Conservation (phyloP, 2,888 invertebrate species). For the Apodemia duryi region DNA sequence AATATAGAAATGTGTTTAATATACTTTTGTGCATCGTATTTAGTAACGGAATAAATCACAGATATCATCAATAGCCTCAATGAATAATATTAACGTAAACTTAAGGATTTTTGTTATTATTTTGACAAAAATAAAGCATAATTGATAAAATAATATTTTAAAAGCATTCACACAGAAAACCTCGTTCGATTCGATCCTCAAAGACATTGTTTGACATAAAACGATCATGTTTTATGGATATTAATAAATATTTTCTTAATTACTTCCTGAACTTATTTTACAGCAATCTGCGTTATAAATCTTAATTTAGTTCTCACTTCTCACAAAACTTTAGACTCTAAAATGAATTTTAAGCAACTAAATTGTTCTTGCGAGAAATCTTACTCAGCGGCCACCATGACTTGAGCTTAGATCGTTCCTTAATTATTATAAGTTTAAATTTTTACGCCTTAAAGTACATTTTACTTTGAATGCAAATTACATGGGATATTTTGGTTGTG, state of each 20-base stretch:
- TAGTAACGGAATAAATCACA: slow-evolving; percentile 4
- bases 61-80: slow-evolving; percentile 7
- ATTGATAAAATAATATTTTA: no score
- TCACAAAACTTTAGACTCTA: slow-evolving; percentile 46
- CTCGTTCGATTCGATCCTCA: no score
- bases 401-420: slow-evolving; percentile 6
- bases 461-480: no score
- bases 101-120: background rate
- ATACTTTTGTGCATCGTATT: background rate
- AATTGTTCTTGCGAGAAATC: slow-evolving; percentile 59
- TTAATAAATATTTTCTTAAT: background rate
- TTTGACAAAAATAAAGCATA: background rate
- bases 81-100: background rate
- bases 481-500: no score
- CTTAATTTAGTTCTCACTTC: slow-evolving; percentile 43
- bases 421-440: no score
- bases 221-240: no score
- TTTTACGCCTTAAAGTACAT: no score
- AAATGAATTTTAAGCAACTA: slow-evolving; percentile 65
- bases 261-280: slow-evolving; percentile 12
- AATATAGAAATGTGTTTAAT: no score
- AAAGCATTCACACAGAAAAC: no score
- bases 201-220: no score
- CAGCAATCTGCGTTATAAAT: slow-evolving; percentile 48
- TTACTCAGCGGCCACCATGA: slow-evolving; percentile 38